Evolutionary conservation across 1,140 invertebrate species (phyloP).

Genomic region (Micrasema longulum): DNA sequence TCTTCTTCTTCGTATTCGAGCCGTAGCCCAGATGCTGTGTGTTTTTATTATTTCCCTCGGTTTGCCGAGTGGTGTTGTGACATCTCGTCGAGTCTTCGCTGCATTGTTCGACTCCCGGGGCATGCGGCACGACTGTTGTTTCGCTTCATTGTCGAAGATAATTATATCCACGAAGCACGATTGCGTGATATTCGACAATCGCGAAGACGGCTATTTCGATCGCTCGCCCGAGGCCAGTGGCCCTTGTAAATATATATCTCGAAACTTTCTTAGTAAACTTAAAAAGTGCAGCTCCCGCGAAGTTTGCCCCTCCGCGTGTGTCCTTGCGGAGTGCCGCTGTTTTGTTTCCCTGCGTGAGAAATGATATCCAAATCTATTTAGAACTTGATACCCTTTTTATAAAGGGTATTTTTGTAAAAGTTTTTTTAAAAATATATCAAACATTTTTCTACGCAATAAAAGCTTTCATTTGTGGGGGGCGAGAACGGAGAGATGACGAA

Average conservation of each 20-base stretch:
- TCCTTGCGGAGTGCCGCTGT: background rate
- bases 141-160: constrained; percentile 24
- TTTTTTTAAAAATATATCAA: too few species aligned
- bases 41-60: constrained; percentile 12
- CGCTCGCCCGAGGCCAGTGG: constrained; percentile 27
- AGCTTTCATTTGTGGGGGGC: too few species aligned
- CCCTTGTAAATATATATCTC: constrained; percentile 33
- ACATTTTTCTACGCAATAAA: too few species aligned
- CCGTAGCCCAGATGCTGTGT: background rate
- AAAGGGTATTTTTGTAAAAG: too few species aligned
- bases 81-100: constrained; percentile 10
- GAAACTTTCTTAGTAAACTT: constrained; percentile 17
- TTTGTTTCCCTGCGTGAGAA: constrained; percentile 17
- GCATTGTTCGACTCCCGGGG: constrained; percentile 10
- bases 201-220: constrained; percentile 33
- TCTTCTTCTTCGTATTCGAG: background rate
- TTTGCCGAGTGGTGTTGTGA: constrained; percentile 12
- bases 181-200: constrained; percentile 37
- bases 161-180: constrained; percentile 35
- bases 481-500: too few species aligned
- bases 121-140: constrained; percentile 26
- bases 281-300: constrained; percentile 15
- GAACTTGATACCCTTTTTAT: too few species aligned
- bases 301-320: constrained; percentile 23
- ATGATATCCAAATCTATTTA: too few species aligned